Evolutionary conservation across 37 sponge, comb jelly and placozoan species (phyloP), one percentile per base, ranked within the genome.

Genomic region (Spongia lamella): DNA sequence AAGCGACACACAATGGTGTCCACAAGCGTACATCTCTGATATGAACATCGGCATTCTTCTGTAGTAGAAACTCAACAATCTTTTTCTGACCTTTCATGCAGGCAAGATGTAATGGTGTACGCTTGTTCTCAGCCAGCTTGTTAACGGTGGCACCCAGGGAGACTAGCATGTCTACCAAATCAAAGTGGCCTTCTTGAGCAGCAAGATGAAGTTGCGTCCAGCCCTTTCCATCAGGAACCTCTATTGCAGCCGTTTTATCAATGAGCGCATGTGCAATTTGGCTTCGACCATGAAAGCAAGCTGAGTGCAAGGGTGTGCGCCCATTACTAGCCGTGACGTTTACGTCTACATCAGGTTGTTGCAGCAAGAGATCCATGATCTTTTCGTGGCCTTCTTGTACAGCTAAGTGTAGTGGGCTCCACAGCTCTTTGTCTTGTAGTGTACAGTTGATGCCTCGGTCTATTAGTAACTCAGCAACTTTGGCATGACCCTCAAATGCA

Each of bases 141-240:
- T 86, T 86, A 3, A 86, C 56, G 1, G 72, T 68, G 7, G 92
- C 92, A 20, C 80, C 81, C 33, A 68, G 66, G 19, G 3, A 9
- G 26, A 87, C 64, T 22, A 92, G 71, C 37, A 32, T 61, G 17
- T 67, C 35, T 13, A 86, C 87, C 14, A 90, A 78, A 29, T 86
- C 86, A 51, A 83, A 7, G 53, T 90, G 86, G 30, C 86, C 86
- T 30, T 83, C 86, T 39, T 85, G 83, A 21, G 83, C 72, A 58
- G 82, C 81, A 11, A 82, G 66, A 57, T 90, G 91, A 25, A 90
- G 91, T 3, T 84, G 91, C 9, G 91, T 85, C 91, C 91, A 90
- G 3, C 91, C 91, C 27, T 90, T 90, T 75, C 85, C 91, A 47
- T 90, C 91, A 38, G 39, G 57, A 20, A 85, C 54, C 26, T 37